A percentile compares a stretch with the other conserved stretches of the same genome.
These are phyloP conservation scores for Ramphastos sulfuratus DNA, from an alignment of 2,113 vertebrate species.

Conservation along the genomic window DNA sequence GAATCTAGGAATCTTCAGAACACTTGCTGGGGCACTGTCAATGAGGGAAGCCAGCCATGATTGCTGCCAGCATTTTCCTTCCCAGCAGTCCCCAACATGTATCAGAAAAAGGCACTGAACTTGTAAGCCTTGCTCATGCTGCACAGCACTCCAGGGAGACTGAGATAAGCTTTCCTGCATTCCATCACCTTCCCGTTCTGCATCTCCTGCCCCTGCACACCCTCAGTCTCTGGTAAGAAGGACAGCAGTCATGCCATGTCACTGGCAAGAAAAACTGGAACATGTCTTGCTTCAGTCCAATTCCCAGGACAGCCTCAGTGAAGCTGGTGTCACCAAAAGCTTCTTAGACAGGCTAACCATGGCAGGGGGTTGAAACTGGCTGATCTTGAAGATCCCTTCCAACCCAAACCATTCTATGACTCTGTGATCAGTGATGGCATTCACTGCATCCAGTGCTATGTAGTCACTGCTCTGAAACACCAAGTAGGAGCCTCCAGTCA, in stretches of 20 bases:
- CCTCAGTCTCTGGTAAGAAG: not conserved
- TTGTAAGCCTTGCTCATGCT: not conserved
- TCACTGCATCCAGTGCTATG: accelerated
- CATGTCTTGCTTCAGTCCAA: not conserved
- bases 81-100: not conserved
- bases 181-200: not conserved
- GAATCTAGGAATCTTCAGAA: not conserved
- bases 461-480: not conserved
- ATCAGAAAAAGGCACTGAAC: not conserved
- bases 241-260: not conserved
- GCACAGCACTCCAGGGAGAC: not conserved
- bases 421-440: accelerated
- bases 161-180: not conserved
- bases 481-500: not conserved
- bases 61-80: not conserved
- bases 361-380: too few species aligned
- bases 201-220: not conserved
- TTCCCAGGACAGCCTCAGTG: not conserved
- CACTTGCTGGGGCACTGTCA: not conserved
- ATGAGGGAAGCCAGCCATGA: not conserved
- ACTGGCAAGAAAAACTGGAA: not conserved
- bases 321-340: not conserved
- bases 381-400: too few species aligned
- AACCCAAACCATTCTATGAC: too few species aligned
- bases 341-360: not conserved